Percentiles rank a stretch among this genome's conserved stretches.
phyloP scores from a whole-genome alignment of 1,140 invertebrate genomes.

The Andricus grossulariae region DNA sequence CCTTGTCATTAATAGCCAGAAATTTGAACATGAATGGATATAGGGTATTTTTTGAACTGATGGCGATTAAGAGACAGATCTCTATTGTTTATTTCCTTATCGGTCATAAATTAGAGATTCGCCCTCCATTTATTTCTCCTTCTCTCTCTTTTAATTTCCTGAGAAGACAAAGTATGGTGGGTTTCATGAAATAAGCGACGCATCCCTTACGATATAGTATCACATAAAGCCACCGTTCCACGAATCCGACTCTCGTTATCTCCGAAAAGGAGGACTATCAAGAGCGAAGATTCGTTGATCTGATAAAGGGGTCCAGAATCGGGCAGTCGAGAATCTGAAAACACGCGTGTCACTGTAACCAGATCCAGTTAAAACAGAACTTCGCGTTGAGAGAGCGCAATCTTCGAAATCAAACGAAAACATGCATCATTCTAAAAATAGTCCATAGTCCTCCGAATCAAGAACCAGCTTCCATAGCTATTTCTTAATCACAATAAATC shows the following conservation, averaged over 20 bases:
- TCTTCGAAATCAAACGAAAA: conserved; percentile 46
- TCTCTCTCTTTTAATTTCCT: neutral
- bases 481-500: no score
- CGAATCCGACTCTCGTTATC: conserved; percentile 31
- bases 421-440: conserved; percentile 50
- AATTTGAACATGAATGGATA: no score
- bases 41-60: neutral
- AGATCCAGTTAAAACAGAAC: conserved; percentile 33
- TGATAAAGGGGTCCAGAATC: conserved; percentile 23
- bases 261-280: conserved; percentile 34
- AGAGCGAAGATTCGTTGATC: conserved; percentile 34
- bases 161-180: neutral
- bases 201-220: neutral
- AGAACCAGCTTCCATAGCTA: no score
- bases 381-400: conserved; percentile 36
- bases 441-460: neutral
- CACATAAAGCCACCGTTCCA: neutral
- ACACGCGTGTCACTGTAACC: conserved; percentile 37
- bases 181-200: conserved; percentile 3
- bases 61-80: no score
- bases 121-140: neutral
- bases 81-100: neutral
- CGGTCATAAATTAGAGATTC: neutral
- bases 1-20: no score
- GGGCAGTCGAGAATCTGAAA: conserved; percentile 33